Percentiles rank a stretch among this genome's conserved stretches.
Conservation (phyloP, 92 coral and sea anemone genomes). For the Phenganax subtilis region DNA sequence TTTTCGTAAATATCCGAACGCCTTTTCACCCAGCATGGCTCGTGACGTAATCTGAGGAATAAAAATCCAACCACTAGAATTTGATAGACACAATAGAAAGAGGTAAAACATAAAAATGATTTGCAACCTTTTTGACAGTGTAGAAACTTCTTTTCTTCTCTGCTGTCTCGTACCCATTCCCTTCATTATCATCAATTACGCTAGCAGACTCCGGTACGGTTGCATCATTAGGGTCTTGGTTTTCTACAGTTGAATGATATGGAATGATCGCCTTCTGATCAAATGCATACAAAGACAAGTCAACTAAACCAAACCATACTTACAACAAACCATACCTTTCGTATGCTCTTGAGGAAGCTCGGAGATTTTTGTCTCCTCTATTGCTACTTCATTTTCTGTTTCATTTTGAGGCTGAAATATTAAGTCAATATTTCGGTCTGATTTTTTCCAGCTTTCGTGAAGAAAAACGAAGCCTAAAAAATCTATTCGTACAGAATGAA, state of each 20-base stretch:
- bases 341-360: neutral
- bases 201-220: neutral
- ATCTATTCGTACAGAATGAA: too few relatives aligned
- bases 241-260: constrained; percentile 1
- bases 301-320: too few relatives aligned
- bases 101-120: neutral
- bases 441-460: too few relatives aligned
- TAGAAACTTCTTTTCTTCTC: constrained; percentile 2
- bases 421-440: neutral
- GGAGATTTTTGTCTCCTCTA: neutral
- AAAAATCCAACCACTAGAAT: neutral
- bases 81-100: neutral
- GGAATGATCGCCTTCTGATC: neutral
- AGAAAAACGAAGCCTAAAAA: too few relatives aligned
- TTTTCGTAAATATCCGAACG: constrained; percentile 77
- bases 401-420: constrained; percentile 4
- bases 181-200: neutral
- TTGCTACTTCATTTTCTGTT: neutral
- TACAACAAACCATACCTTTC: neutral
- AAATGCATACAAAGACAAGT: neutral
- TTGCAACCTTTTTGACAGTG: neutral
- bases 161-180: constrained; percentile 4
- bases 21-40: constrained; percentile 80
- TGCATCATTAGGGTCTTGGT: constrained; percentile 36
- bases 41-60: constrained; percentile 66